Conservation (phyloP, 2,888 invertebrate species). For the Cheilosia scutellata region DNA sequence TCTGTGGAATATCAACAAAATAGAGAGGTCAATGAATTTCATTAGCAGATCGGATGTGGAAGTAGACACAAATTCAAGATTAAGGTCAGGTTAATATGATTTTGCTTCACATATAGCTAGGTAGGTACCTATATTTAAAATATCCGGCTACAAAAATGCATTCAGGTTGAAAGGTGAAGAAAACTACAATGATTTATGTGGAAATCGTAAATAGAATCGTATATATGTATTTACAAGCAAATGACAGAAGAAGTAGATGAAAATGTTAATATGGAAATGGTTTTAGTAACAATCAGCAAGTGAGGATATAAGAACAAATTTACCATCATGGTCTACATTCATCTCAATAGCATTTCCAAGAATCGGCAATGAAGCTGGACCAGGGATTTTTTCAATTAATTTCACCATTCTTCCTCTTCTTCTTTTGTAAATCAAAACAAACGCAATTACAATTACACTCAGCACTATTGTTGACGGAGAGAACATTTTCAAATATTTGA, state of each 20-base stretch:
- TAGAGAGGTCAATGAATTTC: slow-evolving; percentile 53
- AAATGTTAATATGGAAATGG: slow-evolving; percentile 32
- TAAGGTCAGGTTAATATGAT: slow-evolving; percentile 40
- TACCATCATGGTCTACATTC: slow-evolving; percentile 86
- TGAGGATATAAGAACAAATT: slow-evolving; percentile 56
- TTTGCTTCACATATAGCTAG: neutral
- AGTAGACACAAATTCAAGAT: slow-evolving; percentile 51
- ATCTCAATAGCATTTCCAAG: slow-evolving; percentile 87
- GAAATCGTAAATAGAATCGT: neutral
- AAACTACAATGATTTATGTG: neutral
- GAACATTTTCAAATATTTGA: slow-evolving; percentile 81
- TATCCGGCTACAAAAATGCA: slow-evolving; percentile 1
- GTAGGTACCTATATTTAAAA: neutral
- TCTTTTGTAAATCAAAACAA: slow-evolving; percentile 81
- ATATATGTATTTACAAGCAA: neutral
- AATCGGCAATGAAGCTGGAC: slow-evolving; percentile 86
- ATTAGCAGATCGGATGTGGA: slow-evolving; percentile 36
- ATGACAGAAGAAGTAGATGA: neutral
- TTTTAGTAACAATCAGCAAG: slow-evolving; percentile 33
- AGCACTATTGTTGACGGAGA: slow-evolving; percentile 82
- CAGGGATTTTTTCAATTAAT: slow-evolving; percentile 86
- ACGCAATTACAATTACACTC: slow-evolving; percentile 78
- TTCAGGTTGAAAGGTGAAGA: slow-evolving; percentile 7
- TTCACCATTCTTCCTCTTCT: slow-evolving; percentile 83
- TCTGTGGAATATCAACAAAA: slow-evolving; percentile 28